phyloP scores from a whole-genome alignment of 2,113 vertebrate genomes.

The Lophochroa leadbeateri region DNA sequence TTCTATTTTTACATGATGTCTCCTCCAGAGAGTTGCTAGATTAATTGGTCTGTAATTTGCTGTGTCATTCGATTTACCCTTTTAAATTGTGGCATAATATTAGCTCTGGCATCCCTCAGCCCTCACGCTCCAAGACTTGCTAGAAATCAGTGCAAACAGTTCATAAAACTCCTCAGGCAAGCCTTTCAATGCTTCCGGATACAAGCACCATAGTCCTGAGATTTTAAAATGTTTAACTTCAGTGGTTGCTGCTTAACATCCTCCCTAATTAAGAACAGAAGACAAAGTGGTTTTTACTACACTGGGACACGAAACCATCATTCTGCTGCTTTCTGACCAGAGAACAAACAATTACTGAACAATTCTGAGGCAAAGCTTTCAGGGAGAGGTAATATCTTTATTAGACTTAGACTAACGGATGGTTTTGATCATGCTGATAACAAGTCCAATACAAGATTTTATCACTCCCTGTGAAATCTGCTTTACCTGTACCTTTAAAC shows the following conservation, averaged over 20 bases:
- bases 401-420: neutral
- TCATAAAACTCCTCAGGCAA: slow-evolving; percentile 35
- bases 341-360: neutral
- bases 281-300: neutral
- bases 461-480: neutral
- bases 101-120: neutral
- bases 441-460: neutral
- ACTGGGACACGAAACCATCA: neutral
- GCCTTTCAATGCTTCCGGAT: neutral
- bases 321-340: neutral
- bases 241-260: neutral
- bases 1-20: neutral
- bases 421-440: neutral
- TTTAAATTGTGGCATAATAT: slow-evolving; percentile 5
- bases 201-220: neutral
- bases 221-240: neutral
- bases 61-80: slow-evolving; percentile 15
- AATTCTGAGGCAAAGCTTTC: neutral
- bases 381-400: neutral
- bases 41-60: slow-evolving; percentile 38
- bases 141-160: neutral
- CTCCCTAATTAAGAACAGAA: neutral
- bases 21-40: neutral
- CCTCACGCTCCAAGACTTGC: neutral
- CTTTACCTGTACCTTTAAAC: neutral